Evolutionary conservation across 2,113 vertebrate species (phyloP), one percentile per base, ranked within the genome.

Genomic region (Circaetus gallicus): DNA sequence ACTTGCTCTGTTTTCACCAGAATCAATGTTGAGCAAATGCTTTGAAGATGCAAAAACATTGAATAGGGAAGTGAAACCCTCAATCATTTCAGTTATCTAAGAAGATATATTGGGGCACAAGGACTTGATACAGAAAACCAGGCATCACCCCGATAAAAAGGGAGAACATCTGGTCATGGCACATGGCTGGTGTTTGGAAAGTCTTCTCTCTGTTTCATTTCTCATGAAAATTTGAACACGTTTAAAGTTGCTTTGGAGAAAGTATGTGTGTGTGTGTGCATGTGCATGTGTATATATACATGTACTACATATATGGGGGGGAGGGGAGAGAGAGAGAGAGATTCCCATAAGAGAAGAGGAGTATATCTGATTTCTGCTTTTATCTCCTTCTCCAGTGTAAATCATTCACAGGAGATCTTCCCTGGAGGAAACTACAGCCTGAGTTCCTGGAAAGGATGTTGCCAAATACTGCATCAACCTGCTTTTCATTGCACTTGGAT

Each of bases 371-470:
- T 69, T 84, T 92, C 49, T 93, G 19, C 10, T 85, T 88, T 94
- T 78, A 40, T 73, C 26, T 86, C 40, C 76, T 93, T 79, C 78
- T 42, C 53, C 61, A 86, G 96, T 31, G 40, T 50, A 89, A 96
- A 82, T 24, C 55, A 72, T 49, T 95, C 90, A 0, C 79, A 81
- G 40, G 74, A 96, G 9, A 34, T 94, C 86, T 86, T 96, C 63
- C 74, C 95, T 69, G 93, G 88, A 91, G 91, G 90, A 94, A 98
- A 98, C 78, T 82, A 97, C 62, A 98, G 77, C 67, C 50, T 98
- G 40, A 82, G 16, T 26, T 72, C 79, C 74, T 94, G 98, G 94
- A 95, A 93, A 66, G 42, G 83, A 45, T 98, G 98, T 93, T 99
- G 98, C 42, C 56, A 56, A 42, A 62, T 98, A 78, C 36, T 98